Percentiles rank a stretch among this genome's conserved stretches.
phyloP scores from a whole-genome alignment of 2,888 invertebrate genomes.

The Sipha maydis region DNA sequence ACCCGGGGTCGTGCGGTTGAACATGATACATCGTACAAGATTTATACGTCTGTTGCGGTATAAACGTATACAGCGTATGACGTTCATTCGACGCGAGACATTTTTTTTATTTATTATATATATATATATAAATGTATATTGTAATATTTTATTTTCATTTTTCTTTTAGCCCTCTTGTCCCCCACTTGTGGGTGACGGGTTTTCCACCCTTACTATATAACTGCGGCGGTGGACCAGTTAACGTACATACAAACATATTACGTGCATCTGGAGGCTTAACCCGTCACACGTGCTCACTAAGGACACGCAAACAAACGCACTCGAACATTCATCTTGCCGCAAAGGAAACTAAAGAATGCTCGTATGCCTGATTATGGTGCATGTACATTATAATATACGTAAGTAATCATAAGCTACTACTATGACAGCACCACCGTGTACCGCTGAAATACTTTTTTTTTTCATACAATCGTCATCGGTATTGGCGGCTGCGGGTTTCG shows the following conservation, averaged over 20 bases:
- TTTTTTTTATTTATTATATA: too few relatives aligned
- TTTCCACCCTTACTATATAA: background rate
- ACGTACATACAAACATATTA: background rate
- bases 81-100: slow-evolving; percentile 39
- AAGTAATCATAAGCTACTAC: slow-evolving; percentile 29
- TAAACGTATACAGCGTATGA: background rate
- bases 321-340: slow-evolving; percentile 40
- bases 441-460: background rate
- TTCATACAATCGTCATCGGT: too few relatives aligned
- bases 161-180: too few relatives aligned
- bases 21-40: slow-evolving; percentile 42
- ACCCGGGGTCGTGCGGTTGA: too few relatives aligned
- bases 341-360: background rate
- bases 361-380: background rate
- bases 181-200: background rate
- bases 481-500: too few relatives aligned
- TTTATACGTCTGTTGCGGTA: slow-evolving; percentile 1
- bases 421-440: background rate
- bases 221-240: background rate
- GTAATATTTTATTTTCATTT: too few relatives aligned
- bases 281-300: slow-evolving; percentile 6
- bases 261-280: slow-evolving; percentile 20
- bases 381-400: background rate
- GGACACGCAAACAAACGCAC: background rate
- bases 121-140: too few relatives aligned